These are phyloP conservation scores for Slavum lentiscoides DNA, from an alignment of 2,888 invertebrate genomes.

Conservation along the genomic window DNA sequence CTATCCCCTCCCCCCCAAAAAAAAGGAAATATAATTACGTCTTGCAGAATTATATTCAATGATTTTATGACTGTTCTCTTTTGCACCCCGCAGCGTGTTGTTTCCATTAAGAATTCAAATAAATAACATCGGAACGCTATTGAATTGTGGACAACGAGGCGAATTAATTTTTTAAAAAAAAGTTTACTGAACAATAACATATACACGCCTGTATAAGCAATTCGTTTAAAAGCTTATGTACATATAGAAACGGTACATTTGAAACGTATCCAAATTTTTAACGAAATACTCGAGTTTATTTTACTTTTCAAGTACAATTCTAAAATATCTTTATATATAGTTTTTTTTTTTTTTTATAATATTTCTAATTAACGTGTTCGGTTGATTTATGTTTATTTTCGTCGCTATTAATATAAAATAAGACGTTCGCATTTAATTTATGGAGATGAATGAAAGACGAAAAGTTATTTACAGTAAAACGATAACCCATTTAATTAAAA, in stretches of 20 bases:
- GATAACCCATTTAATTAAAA: constrained; percentile 43
- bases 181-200: background rate
- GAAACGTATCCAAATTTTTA: too few species aligned
- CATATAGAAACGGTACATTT: too few species aligned
- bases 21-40: background rate
- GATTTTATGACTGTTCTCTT: constrained; percentile 1
- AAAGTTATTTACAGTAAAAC: constrained; percentile 15
- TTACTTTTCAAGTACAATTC: too few species aligned
- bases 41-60: background rate
- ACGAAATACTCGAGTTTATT: too few species aligned
- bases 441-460: background rate
- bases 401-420: background rate
- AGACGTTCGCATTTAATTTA: background rate
- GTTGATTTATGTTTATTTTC: background rate
- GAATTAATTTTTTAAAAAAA: constrained; percentile 3
- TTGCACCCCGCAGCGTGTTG: too few species aligned
- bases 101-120: constrained; percentile 21
- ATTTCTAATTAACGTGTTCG: too few species aligned
- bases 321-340: too few species aligned
- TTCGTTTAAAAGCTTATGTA: too few species aligned
- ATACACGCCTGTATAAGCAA: too few species aligned
- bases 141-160: background rate
- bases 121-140: constrained; percentile 13
- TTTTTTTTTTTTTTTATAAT: too few species aligned
- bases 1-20: constrained; percentile 18